These are phyloP conservation scores for Zygaena filipendulae DNA, from an alignment of 2,888 invertebrate genomes.

Conservation along the genomic window DNA sequence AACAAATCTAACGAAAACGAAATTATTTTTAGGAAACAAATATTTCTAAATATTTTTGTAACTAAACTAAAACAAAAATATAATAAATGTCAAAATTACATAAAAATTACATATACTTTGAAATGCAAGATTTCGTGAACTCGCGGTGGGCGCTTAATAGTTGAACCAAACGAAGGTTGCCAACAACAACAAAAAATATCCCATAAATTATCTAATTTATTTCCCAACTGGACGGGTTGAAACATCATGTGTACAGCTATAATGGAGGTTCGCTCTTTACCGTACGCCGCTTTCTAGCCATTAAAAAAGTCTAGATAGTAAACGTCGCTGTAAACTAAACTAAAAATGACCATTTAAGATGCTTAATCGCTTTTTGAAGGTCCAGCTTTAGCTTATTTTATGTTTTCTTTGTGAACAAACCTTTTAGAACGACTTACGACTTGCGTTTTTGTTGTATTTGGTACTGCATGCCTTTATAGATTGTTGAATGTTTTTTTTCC, in stretches of 20 bases:
- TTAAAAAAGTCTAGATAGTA: slow-evolving; percentile 56
- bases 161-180: slow-evolving; percentile 24
- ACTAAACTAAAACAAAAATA: too few species aligned
- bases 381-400: slow-evolving; percentile 21
- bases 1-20: too few species aligned
- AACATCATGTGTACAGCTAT: slow-evolving; percentile 34
- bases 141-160: slow-evolving; percentile 9
- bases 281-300: slow-evolving; percentile 50
- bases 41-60: too few species aligned
- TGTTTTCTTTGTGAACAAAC: slow-evolving; percentile 19
- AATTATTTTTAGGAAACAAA: too few species aligned
- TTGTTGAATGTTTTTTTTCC: slow-evolving; percentile 1
- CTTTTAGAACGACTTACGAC: too few species aligned
- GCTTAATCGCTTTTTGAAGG: slow-evolving; percentile 41
- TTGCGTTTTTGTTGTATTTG: too few species aligned
- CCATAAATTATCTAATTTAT: slow-evolving; percentile 60
- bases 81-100: too few species aligned
- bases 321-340: slow-evolving; percentile 56
- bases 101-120: not conserved
- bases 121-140: slow-evolving; percentile 11
- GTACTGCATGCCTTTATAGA: too few species aligned
- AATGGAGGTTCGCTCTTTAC: slow-evolving; percentile 34
- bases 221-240: slow-evolving; percentile 35
- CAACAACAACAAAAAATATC: slow-evolving; percentile 41
- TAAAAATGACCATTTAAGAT: slow-evolving; percentile 45